Conservation (phyloP, 1,140 invertebrate genomes). For the Halesus radiatus region DNA sequence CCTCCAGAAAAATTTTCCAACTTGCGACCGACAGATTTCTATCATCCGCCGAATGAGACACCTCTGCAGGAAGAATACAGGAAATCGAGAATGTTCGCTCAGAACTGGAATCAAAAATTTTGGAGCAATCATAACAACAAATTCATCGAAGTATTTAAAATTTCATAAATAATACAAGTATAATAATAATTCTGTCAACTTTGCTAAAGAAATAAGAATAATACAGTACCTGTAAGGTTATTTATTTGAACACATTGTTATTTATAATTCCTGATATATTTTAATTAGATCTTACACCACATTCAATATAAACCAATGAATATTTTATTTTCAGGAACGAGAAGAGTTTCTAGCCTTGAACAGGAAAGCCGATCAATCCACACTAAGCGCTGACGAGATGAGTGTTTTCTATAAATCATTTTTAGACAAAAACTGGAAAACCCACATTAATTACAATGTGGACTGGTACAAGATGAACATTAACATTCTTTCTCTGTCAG, state of each 20-base stretch:
- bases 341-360: conserved; percentile 74
- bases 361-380: conserved; percentile 67
- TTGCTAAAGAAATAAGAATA: too few species aligned
- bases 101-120: conserved; percentile 86
- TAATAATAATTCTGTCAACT: too few species aligned
- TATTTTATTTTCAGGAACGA: conserved; percentile 73
- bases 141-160: conserved; percentile 71
- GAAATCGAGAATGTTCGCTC: conserved; percentile 75
- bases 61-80: conserved; percentile 76
- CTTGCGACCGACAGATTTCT: conserved; percentile 79
- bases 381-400: conserved; percentile 84
- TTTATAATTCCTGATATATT: too few species aligned
- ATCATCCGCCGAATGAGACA: conserved; percentile 76
- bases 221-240: too few species aligned
- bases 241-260: too few species aligned
- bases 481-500: conserved; percentile 72
- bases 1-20: conserved; percentile 85
- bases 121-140: conserved; percentile 83
- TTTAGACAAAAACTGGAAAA: conserved; percentile 82
- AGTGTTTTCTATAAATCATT: conserved; percentile 89
- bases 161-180: neutral
- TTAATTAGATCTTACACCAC: too few species aligned
- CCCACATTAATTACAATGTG: conserved; percentile 79
- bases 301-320: too few species aligned
- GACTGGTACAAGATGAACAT: conserved; percentile 84